Evolutionary conservation across 1,140 invertebrate genomes (phyloP).

Genomic region (Lerema accius): DNA sequence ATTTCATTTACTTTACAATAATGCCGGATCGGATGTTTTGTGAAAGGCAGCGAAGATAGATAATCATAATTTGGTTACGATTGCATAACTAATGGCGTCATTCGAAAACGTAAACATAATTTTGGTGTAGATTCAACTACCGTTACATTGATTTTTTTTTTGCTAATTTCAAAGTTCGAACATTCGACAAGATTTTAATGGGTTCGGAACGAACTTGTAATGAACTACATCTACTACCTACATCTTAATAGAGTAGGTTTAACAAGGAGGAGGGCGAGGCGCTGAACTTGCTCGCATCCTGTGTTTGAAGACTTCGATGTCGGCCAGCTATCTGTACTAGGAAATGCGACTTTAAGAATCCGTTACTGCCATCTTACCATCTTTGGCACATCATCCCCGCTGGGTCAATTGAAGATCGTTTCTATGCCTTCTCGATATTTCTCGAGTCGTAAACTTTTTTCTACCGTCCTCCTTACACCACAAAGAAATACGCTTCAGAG

Average conservation of each 20-base stretch:
- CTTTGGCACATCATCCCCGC: slow-evolving; percentile 52
- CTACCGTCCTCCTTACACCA: slow-evolving; percentile 35
- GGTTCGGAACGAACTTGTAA: too few species aligned
- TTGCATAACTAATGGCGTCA: slow-evolving; percentile 31
- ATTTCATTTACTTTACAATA: slow-evolving; percentile 42
- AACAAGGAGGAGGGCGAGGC: slow-evolving; percentile 55
- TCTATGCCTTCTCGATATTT: slow-evolving; percentile 29
- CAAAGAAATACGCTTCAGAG: slow-evolving; percentile 18
- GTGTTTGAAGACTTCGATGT: slow-evolving; percentile 59
- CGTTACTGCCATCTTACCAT: slow-evolving; percentile 62
- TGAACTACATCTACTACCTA: slow-evolving; percentile 15
- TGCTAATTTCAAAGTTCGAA: too few species aligned
- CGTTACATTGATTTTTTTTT: neutral
- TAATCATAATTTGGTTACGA: slow-evolving; percentile 36
- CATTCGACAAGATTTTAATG: neutral
- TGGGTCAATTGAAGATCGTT: slow-evolving; percentile 56
- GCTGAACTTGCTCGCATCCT: slow-evolving; percentile 72
- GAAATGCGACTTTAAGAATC: slow-evolving; percentile 75
- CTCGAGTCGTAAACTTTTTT: slow-evolving; percentile 26
- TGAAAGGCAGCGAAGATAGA: slow-evolving; percentile 49
- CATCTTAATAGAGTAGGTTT: slow-evolving; percentile 56
- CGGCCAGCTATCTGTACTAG: slow-evolving; percentile 62
- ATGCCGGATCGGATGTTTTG: slow-evolving; percentile 49
- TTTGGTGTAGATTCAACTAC: slow-evolving; percentile 15
- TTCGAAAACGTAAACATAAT: slow-evolving; percentile 32